These are phyloP conservation scores for Hoplodrina blanda DNA, from an alignment of 2,888 invertebrate species.

Conservation along the genomic window DNA sequence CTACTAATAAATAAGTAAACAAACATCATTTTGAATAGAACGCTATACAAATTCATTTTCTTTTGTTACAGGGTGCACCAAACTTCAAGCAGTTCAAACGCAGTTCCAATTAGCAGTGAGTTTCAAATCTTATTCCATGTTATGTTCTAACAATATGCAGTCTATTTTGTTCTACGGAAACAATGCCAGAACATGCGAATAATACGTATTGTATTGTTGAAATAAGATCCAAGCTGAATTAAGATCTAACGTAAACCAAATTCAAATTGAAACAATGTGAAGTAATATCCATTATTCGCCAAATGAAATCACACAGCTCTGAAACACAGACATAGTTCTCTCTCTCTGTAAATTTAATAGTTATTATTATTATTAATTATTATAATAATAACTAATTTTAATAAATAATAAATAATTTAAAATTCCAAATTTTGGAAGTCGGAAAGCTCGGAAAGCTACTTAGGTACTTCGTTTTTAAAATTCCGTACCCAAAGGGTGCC, in stretches of 20 bases:
- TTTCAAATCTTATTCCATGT: conserved; percentile 21
- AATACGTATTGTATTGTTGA: conserved; percentile 15
- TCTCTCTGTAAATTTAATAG: too few relatives aligned
- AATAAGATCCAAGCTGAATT: conserved; percentile 1
- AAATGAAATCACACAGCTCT: too few relatives aligned
- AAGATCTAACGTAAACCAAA: background rate
- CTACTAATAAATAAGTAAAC: background rate
- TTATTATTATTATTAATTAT: too few relatives aligned
- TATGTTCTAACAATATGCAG: conserved; percentile 7
- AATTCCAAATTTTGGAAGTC: too few relatives aligned
- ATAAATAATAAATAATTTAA: too few relatives aligned
- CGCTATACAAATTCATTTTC: background rate
- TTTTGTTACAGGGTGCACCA: conserved; percentile 30
- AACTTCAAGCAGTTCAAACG: conserved; percentile 12
- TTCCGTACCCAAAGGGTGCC: too few relatives aligned
- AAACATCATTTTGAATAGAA: background rate
- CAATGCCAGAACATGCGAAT: conserved; percentile 3
- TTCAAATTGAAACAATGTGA: conserved; percentile 4
- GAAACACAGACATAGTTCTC: too few relatives aligned
- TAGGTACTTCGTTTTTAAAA: too few relatives aligned
- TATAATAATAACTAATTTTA: too few relatives aligned
- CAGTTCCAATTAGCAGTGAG: conserved; percentile 37
- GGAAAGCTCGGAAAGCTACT: too few relatives aligned
- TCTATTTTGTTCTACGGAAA: conserved; percentile 5
- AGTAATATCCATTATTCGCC: background rate